These are phyloP conservation scores for Apamea monoglypha DNA, from an alignment of 2,888 invertebrate species.

Conservation along the genomic window DNA sequence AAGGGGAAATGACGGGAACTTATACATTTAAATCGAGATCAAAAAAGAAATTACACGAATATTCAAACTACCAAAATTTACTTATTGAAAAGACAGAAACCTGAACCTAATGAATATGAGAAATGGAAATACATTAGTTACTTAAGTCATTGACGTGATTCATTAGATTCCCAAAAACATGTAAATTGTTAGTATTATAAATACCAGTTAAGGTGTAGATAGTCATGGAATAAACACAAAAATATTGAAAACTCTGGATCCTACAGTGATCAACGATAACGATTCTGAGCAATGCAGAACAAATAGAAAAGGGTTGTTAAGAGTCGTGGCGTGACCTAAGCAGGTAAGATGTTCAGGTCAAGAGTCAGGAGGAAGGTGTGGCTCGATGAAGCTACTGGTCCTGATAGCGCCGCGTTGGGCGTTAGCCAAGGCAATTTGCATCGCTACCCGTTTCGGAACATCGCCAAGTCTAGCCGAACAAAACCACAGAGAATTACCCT, in stretches of 20 bases:
- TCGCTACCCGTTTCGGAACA: constrained; percentile 90
- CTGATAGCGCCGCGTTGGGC: constrained; percentile 89
- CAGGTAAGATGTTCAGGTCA: constrained; percentile 72
- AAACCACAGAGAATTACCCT: constrained; percentile 90
- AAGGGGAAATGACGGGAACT: constrained; percentile 10
- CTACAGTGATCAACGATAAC: not conserved
- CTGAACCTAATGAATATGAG: not conserved
- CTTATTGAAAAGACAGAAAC: not conserved
- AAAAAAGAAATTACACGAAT: not conserved
- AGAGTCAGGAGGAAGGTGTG: constrained; percentile 81
- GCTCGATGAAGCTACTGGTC: constrained; percentile 77
- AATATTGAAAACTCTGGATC: not conserved
- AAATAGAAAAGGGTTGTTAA: not conserved
- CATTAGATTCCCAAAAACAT: constrained; percentile 1
- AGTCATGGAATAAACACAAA: constrained; percentile 10
- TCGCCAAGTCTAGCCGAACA: constrained; percentile 91
- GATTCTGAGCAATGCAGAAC: not conserved
- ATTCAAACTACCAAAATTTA: not conserved
- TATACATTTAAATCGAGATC: constrained; percentile 1
- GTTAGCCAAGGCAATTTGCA: constrained; percentile 90
- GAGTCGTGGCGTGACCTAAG: constrained; percentile 15
- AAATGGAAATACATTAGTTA: not conserved
- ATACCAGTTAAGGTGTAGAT: not conserved
- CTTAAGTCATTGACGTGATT: not conserved
- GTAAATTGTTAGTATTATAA: not conserved